A percentile compares a stretch with the other conserved stretches of the same genome.
These are phyloP conservation scores for Hermetia illucens DNA, from an alignment of 1,140 invertebrate genomes.

Conservation along the genomic window DNA sequence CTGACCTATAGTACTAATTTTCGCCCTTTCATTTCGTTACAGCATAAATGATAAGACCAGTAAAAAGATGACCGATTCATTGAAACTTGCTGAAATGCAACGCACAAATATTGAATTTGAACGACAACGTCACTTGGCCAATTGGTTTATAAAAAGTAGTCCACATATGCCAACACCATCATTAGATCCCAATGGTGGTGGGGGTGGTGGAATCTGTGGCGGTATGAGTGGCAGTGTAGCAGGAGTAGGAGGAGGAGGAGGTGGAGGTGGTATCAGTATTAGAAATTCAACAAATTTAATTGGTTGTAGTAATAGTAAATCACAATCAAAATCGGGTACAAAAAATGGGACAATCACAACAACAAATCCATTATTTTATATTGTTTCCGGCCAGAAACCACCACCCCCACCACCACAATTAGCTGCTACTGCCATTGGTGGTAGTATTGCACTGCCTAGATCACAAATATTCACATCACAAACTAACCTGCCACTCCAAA, in stretches of 20 bases:
- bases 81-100: slow-evolving; percentile 26
- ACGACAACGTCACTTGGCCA: slow-evolving; percentile 29
- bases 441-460: not conserved
- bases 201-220: no score
- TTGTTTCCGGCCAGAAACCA: slow-evolving; percentile 7
- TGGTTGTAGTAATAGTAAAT: no score
- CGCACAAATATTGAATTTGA: slow-evolving; percentile 28
- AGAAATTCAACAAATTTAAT: no score
- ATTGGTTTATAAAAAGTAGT: slow-evolving; percentile 29
- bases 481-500: slow-evolving; percentile 9
- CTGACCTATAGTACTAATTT: no score
- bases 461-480: slow-evolving; percentile 6
- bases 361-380: slow-evolving; percentile 10
- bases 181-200: no score
- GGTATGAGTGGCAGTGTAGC: no score
- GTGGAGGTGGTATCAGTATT: no score
- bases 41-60: no score
- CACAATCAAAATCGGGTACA: not conserved
- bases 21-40: no score
- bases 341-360: slow-evolving; percentile 6
- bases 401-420: no score
- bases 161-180: slow-evolving; percentile 26
- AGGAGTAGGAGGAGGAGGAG: no score
- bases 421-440: not conserved
- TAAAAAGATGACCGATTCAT: slow-evolving; percentile 19